These are phyloP conservation scores for Talpa occidentalis DNA, from an alignment of 2,113 vertebrate genomes.

Conservation along the genomic window DNA sequence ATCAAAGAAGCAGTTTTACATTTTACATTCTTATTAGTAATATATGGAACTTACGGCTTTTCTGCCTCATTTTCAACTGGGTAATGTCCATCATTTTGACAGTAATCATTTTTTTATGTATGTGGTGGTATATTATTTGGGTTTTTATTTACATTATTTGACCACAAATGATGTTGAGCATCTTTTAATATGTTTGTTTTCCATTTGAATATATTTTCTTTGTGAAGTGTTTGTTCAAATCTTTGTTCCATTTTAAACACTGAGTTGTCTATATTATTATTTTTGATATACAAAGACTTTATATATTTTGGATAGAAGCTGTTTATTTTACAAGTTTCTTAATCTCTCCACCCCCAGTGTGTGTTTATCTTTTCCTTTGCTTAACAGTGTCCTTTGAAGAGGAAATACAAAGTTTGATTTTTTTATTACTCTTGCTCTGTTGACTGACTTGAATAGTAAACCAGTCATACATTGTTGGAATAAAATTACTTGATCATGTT, in stretches of 20 bases:
- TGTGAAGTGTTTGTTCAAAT: neutral
- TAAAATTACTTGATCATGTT: neutral
- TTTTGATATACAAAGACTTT: neutral
- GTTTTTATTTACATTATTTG: neutral
- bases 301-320: neutral
- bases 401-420: neutral
- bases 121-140: neutral
- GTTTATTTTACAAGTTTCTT: neutral
- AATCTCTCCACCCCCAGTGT: neutral
- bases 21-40: neutral
- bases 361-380: neutral
- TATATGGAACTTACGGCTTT: neutral
- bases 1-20: neutral
- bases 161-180: neutral
- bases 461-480: neutral
- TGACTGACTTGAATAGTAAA: slow-evolving; percentile 19
- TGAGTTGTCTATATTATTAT: neutral
- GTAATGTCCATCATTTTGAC: neutral
- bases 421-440: neutral
- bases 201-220: neutral
- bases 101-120: neutral
- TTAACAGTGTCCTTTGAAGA: neutral
- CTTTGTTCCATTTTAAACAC: neutral
- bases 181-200: slow-evolving; percentile 10
- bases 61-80: neutral